phyloP scores from a whole-genome alignment of 2,797 vertebrate genomes.

The Crenichthys baileyi region DNA sequence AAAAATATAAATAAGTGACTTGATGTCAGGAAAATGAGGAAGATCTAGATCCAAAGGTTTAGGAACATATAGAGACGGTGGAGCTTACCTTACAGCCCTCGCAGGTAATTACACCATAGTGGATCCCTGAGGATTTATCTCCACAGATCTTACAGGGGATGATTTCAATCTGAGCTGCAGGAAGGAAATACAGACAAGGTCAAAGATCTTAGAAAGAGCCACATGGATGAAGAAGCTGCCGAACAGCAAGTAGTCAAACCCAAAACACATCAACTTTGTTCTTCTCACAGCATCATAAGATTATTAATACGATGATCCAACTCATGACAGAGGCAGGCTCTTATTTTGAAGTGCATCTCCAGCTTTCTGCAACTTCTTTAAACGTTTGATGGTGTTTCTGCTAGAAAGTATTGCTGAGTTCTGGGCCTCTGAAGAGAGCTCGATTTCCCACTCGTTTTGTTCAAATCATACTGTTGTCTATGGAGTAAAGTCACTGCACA shows the following conservation, averaged over 20 bases:
- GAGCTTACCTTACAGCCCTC: conserved; percentile 93
- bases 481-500: not conserved
- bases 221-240: not conserved
- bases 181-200: not conserved
- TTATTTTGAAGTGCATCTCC: no score
- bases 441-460: not conserved
- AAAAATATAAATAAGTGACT: not conserved
- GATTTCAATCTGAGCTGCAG: conserved; percentile 97
- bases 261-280: not conserved
- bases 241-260: not conserved
- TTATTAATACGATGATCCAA: no score
- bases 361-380: no score
- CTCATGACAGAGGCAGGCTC: no score
- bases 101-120: conserved; percentile 97
- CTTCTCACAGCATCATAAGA: no score
- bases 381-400: no score
- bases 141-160: conserved; percentile 99
- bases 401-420: no score
- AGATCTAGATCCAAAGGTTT: not conserved
- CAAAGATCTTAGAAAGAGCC: not conserved
- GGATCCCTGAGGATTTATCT: conserved; percentile 97
- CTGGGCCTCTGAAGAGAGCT: no score
- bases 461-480: not conserved
- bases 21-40: not conserved
- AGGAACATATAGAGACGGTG: not conserved